These are phyloP conservation scores for Pseudonaja textilis DNA, from an alignment of 2,113 vertebrate genomes.

Conservation along the genomic window DNA sequence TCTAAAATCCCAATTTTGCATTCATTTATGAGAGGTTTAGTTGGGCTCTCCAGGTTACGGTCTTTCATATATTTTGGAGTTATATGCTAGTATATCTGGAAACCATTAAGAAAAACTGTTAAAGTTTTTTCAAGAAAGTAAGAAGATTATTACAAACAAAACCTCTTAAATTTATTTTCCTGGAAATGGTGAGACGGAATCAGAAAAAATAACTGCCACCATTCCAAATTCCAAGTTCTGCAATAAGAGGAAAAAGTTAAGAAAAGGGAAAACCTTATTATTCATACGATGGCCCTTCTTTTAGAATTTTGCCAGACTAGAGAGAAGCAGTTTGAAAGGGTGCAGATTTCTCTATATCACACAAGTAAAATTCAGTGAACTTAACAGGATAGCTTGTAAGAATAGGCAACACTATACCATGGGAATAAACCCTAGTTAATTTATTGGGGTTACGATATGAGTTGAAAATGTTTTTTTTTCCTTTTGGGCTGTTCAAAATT, in stretches of 20 bases:
- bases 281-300: constrained; percentile 9
- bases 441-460: not conserved
- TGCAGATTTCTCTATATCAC: not conserved
- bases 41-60: not conserved
- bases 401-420: not conserved
- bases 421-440: not conserved
- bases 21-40: not conserved
- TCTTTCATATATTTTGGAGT: not conserved
- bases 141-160: not conserved
- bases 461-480: not conserved
- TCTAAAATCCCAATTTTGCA: not conserved
- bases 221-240: not conserved
- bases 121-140: not conserved
- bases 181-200: not conserved
- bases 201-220: not conserved
- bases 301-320: constrained; percentile 14
- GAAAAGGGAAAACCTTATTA: constrained; percentile 6
- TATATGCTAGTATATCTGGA: not conserved
- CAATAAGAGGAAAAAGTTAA: not conserved
- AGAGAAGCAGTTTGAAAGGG: constrained; percentile 24
- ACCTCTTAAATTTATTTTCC: not conserved
- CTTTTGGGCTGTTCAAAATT: not conserved
- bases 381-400: not conserved
- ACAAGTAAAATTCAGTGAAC: not conserved
- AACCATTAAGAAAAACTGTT: not conserved